phyloP scores from a whole-genome alignment of 2,797 vertebrate species.

The Microcaecilia unicolor region DNA sequence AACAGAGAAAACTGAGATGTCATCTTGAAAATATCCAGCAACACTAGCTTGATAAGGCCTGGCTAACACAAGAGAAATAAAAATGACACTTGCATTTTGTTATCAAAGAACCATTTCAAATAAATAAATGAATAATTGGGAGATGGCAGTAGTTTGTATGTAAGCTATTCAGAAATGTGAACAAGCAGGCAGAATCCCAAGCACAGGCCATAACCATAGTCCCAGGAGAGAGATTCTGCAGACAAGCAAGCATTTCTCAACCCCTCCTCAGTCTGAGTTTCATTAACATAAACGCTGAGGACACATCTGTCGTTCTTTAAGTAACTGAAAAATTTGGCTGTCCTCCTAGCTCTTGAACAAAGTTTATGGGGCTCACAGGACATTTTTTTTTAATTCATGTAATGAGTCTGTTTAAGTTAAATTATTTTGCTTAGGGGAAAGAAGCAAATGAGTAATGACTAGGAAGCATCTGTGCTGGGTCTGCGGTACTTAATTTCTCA shows the following conservation, averaged over 20 bases:
- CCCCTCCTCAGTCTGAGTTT: slow-evolving; percentile 29
- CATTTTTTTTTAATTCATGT: slow-evolving; percentile 28
- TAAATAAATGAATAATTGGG: not conserved
- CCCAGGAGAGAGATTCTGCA: not conserved
- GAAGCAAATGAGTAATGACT: slow-evolving; percentile 19
- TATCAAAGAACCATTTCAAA: not conserved
- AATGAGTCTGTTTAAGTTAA: slow-evolving; percentile 40
- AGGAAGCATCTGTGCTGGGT: slow-evolving; percentile 28
- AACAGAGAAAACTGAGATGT: too few relatives aligned
- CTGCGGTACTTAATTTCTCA: not conserved
- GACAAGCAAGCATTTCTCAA: slow-evolving; percentile 16
- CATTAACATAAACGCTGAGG: slow-evolving; percentile 31
- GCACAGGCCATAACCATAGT: slow-evolving; percentile 5
- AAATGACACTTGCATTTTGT: not conserved
- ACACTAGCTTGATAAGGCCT: too few relatives aligned
- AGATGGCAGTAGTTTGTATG: too few relatives aligned
- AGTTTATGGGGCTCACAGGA: slow-evolving; percentile 42
- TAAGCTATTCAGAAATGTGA: too few relatives aligned
- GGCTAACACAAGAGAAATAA: too few relatives aligned
- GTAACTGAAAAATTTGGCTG: slow-evolving; percentile 45
- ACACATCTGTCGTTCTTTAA: slow-evolving; percentile 52
- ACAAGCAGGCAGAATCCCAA: not conserved
- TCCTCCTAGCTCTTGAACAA: slow-evolving; percentile 43
- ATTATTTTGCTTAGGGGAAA: slow-evolving; percentile 19
- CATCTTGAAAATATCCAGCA: too few relatives aligned